Conservation (phyloP, 2,113 vertebrate genomes). For the Thryonomys swinderianus region DNA sequence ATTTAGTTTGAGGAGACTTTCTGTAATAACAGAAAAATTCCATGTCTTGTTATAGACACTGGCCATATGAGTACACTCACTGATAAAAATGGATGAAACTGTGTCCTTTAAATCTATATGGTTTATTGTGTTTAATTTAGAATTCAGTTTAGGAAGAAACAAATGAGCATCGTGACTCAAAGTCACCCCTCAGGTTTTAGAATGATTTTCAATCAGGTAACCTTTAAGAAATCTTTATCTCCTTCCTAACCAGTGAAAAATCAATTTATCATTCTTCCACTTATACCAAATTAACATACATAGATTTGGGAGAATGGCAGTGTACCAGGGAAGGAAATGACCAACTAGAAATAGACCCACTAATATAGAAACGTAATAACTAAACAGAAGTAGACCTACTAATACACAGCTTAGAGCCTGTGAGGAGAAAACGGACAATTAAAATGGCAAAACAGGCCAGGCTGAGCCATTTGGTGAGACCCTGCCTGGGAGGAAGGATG, state of each 20-base stretch:
- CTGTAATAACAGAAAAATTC: neutral
- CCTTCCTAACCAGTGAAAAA: neutral
- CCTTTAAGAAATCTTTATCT: neutral
- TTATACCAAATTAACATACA: constrained; percentile 16
- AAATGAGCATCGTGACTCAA: neutral
- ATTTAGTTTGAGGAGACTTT: neutral
- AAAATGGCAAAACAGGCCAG: neutral
- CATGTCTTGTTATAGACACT: neutral
- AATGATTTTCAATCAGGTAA: constrained; percentile 10
- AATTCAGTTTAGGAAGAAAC: neutral
- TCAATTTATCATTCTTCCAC: neutral
- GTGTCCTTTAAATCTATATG: neutral
- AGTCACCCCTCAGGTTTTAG: neutral
- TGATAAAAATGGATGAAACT: neutral
- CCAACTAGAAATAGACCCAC: neutral
- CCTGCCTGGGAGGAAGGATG: neutral
- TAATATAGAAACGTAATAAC: neutral
- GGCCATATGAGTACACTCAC: neutral
- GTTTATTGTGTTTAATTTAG: constrained; percentile 24
- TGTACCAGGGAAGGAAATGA: neutral
- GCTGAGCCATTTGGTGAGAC: neutral
- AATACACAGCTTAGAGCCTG: neutral
- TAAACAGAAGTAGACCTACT: neutral
- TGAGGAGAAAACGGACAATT: neutral
- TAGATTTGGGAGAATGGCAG: neutral